phyloP scores from a whole-genome alignment of 2,888 invertebrate genomes.

The Octonoba sinensis region DNA sequence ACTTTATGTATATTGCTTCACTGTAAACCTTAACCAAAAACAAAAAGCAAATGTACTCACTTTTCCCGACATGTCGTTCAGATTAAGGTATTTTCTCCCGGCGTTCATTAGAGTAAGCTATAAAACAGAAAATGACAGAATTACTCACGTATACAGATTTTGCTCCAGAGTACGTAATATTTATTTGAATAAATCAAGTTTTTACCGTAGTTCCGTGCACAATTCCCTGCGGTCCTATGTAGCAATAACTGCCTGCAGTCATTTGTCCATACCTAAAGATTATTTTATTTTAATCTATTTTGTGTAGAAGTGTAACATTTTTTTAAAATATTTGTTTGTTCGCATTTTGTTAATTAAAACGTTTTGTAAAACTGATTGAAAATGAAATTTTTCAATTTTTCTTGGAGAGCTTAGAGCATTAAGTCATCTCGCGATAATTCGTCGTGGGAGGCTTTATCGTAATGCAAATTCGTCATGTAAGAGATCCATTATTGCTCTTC shows the following conservation, averaged over 20 bases:
- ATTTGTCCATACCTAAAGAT: constrained; percentile 76
- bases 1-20: too few species aligned
- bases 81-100: constrained; percentile 74
- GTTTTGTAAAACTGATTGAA: neutral
- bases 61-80: constrained; percentile 73
- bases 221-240: constrained; percentile 79
- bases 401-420: too few species aligned
- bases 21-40: too few species aligned
- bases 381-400: too few species aligned
- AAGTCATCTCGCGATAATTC: too few species aligned
- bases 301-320: too few species aligned
- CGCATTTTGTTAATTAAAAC: neutral
- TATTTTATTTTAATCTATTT: neutral
- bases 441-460: too few species aligned
- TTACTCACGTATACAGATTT: neutral
- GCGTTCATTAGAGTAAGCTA: constrained; percentile 77
- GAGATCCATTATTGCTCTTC: too few species aligned
- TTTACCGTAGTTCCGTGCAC: constrained; percentile 77
- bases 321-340: too few species aligned
- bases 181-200: constrained; percentile 15
- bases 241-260: constrained; percentile 78
- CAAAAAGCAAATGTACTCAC: constrained; percentile 43
- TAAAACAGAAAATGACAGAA: constrained; percentile 21
- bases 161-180: neutral
- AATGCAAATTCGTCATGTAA: too few species aligned